Evolutionary conservation across 2,888 invertebrate genomes (phyloP).

Genomic region (Drosophila anomelani): DNA sequence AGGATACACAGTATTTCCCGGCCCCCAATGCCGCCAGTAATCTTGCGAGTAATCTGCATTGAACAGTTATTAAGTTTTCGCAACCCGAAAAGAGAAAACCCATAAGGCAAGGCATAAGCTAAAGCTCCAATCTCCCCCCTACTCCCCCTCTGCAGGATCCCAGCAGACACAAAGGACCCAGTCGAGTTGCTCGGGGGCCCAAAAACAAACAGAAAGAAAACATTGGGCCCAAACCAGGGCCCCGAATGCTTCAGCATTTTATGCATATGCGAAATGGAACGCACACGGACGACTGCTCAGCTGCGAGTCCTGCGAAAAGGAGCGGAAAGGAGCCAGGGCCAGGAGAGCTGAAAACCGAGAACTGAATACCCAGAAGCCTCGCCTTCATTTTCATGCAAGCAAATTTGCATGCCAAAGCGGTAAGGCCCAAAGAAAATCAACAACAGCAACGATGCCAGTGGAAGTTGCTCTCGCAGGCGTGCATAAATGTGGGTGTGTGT

Average conservation of each 20-base stretch:
- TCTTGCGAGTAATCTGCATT: slow-evolving; percentile 67
- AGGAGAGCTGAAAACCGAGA: slow-evolving; percentile 9
- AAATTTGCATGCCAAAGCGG: slow-evolving; percentile 78
- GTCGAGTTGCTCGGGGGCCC: slow-evolving; percentile 19
- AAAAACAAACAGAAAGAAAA: slow-evolving; percentile 33
- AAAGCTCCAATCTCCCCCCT: not conserved
- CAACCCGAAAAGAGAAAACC: slow-evolving; percentile 48
- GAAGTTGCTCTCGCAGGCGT: slow-evolving; percentile 39
- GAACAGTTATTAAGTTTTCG: slow-evolving; percentile 72
- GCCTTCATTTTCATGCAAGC: slow-evolving; percentile 75
- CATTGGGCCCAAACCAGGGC: slow-evolving; percentile 1
- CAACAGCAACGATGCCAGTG: slow-evolving; percentile 39
- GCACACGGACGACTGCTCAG: slow-evolving; percentile 58
- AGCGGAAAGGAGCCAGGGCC: slow-evolving; percentile 14
- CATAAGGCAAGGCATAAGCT: slow-evolving; percentile 30
- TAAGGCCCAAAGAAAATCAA: slow-evolving; percentile 32
- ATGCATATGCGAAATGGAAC: slow-evolving; percentile 66
- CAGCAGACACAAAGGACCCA: slow-evolving; percentile 35
- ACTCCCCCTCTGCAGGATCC: slow-evolving; percentile 5
- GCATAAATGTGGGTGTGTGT: slow-evolving; percentile 6
- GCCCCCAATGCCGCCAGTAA: slow-evolving; percentile 34
- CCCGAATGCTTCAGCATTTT: slow-evolving; percentile 51
- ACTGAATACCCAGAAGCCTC: slow-evolving; percentile 13
- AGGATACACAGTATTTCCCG: slow-evolving; percentile 1
- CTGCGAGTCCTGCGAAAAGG: slow-evolving; percentile 23